phyloP scores from a whole-genome alignment of 2,888 invertebrate genomes.

The Nomada flava region DNA sequence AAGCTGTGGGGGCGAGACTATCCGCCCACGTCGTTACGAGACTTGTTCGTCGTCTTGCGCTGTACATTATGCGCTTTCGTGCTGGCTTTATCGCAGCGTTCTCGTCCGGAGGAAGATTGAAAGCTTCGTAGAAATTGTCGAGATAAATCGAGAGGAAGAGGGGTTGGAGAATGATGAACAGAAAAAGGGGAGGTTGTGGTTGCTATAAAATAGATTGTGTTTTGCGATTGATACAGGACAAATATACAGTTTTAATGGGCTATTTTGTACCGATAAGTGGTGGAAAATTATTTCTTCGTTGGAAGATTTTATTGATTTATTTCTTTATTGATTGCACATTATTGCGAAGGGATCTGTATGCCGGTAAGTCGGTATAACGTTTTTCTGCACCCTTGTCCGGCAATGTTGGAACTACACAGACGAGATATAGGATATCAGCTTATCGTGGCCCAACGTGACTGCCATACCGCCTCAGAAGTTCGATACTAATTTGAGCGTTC shows the following conservation, averaged over 20 bases:
- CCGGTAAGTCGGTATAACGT: slow-evolving; percentile 35
- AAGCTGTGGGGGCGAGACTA: slow-evolving; percentile 70
- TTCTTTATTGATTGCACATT: too few species aligned
- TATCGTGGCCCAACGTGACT: too few species aligned
- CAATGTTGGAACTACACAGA: background rate
- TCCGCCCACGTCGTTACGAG: slow-evolving; percentile 64
- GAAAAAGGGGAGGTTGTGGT: background rate
- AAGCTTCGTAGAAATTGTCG: slow-evolving; percentile 29
- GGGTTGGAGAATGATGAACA: too few species aligned
- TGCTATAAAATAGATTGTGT: too few species aligned
- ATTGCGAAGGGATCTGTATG: background rate
- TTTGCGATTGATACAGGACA: too few species aligned
- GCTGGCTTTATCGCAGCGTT: slow-evolving; percentile 32
- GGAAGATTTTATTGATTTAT: too few species aligned
- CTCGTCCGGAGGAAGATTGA: slow-evolving; percentile 36
- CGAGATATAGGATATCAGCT: background rate
- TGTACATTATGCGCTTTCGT: slow-evolving; percentile 43
- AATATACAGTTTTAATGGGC: too few species aligned
- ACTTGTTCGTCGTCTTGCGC: slow-evolving; percentile 42
- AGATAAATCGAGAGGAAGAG: slow-evolving; percentile 6
- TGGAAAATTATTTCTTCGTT: background rate
- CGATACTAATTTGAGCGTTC: too few species aligned
- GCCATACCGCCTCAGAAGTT: background rate
- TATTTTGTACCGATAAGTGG: too few species aligned
- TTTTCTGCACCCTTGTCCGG: background rate